phyloP scores from a whole-genome alignment of 2,888 invertebrate species.

The Ochropleura plecta region DNA sequence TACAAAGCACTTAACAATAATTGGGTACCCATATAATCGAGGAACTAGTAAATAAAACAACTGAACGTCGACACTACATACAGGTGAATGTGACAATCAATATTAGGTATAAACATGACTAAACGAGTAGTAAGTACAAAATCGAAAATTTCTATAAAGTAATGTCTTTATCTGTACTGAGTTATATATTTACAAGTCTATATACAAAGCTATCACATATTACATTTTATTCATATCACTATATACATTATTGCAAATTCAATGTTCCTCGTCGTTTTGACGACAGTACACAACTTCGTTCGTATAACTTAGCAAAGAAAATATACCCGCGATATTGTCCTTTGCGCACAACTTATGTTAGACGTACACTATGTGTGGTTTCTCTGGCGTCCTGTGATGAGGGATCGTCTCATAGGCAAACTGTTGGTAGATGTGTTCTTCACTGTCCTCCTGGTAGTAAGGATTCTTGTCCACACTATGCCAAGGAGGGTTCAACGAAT shows the following conservation, averaged over 20 bases:
- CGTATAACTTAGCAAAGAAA: slow-evolving; percentile 81
- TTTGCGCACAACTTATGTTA: slow-evolving; percentile 88
- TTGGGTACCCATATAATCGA: slow-evolving; percentile 81
- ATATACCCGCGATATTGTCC: slow-evolving; percentile 83
- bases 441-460: slow-evolving; percentile 87
- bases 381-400: slow-evolving; percentile 89
- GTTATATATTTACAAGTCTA: slow-evolving; percentile 87
- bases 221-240: slow-evolving; percentile 88
- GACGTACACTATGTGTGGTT: slow-evolving; percentile 91
- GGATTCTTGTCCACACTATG: slow-evolving; percentile 88
- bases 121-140: slow-evolving; percentile 88
- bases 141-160: slow-evolving; percentile 80
- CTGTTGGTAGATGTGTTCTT: slow-evolving; percentile 89
- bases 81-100: slow-evolving; percentile 70
- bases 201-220: slow-evolving; percentile 90
- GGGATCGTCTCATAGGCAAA: slow-evolving; percentile 90
- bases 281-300: slow-evolving; percentile 78
- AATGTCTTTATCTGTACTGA: slow-evolving; percentile 83
- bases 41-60: slow-evolving; percentile 83
- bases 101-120: slow-evolving; percentile 77
- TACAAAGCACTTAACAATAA: slow-evolving; percentile 79
- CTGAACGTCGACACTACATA: slow-evolving; percentile 75
- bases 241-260: slow-evolving; percentile 90
- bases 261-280: slow-evolving; percentile 79
- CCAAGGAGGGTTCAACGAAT: slow-evolving; percentile 89